phyloP scores from a whole-genome alignment of 2,797 vertebrate species.

The Manis javanica region DNA sequence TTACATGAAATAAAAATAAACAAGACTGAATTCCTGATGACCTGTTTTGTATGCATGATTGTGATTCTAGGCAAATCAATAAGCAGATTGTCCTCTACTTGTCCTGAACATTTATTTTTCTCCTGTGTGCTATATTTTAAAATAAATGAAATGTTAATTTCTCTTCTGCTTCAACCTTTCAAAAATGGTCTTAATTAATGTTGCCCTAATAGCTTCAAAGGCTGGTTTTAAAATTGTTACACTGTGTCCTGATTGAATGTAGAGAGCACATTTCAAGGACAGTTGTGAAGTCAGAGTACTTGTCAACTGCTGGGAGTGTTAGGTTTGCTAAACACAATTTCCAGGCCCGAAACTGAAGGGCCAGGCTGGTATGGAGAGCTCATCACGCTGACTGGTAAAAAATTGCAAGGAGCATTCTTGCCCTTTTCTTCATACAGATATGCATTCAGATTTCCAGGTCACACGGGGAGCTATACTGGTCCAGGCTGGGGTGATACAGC shows the following conservation, averaged over 20 bases:
- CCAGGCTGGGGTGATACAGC: background rate
- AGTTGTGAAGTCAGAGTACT: rapidly evolving
- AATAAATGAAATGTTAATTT: conserved; percentile 60
- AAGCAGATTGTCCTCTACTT: background rate
- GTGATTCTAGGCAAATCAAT: background rate
- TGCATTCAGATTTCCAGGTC: background rate
- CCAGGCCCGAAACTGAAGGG: background rate
- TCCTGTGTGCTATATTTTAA: conserved; percentile 17
- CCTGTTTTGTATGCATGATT: background rate
- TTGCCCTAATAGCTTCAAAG: background rate
- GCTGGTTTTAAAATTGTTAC: background rate
- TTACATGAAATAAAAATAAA: conserved; percentile 26
- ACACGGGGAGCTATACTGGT: background rate
- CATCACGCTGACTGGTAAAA: background rate
- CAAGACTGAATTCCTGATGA: background rate
- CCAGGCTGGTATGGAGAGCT: background rate
- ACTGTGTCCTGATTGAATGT: background rate
- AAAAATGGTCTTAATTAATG: conserved; percentile 54
- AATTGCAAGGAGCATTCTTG: background rate
- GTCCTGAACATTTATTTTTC: background rate
- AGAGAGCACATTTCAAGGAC: background rate
- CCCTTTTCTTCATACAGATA: background rate
- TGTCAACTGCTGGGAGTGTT: background rate
- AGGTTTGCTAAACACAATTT: background rate
- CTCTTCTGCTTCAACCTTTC: conserved; percentile 47